These are phyloP conservation scores for Ceratitis capitata DNA, from an alignment of 1,140 invertebrate genomes.

Conservation along the genomic window DNA sequence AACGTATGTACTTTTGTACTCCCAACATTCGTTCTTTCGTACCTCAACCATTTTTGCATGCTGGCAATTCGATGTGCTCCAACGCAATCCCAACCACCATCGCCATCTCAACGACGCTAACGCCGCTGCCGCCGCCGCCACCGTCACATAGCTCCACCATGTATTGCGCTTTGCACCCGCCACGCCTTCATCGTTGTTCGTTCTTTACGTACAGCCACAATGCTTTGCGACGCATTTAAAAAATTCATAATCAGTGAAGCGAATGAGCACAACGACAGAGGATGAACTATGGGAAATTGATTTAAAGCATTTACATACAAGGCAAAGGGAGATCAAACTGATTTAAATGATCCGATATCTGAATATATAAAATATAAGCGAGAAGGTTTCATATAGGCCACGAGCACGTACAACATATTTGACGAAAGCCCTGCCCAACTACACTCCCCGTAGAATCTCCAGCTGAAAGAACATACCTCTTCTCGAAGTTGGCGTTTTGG, in stretches of 20 bases:
- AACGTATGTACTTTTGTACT: neutral
- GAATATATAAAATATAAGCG: too few species aligned
- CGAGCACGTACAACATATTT: too few species aligned
- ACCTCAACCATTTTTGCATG: constrained; percentile 21
- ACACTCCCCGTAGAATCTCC: too few species aligned
- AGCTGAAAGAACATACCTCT: too few species aligned
- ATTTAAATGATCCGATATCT: too few species aligned
- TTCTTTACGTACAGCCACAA: neutral
- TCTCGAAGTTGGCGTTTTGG: too few species aligned
- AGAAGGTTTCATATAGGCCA: too few species aligned
- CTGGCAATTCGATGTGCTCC: neutral
- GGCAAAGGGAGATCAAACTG: neutral
- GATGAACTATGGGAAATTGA: neutral
- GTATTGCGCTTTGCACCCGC: neutral
- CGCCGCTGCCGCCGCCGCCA: neutral
- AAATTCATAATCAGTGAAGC: constrained; percentile 1
- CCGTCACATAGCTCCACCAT: neutral
- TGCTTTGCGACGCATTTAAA: neutral
- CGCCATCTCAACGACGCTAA: neutral
- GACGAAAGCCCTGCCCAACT: too few species aligned
- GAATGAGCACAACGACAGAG: neutral
- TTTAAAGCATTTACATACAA: neutral
- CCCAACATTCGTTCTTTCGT: too few species aligned
- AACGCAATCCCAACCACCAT: neutral
- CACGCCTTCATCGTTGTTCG: neutral